Evolutionary conservation across 2,888 invertebrate genomes (phyloP), one percentile per base, ranked within the genome.

Genomic region (Elmis aenea): DNA sequence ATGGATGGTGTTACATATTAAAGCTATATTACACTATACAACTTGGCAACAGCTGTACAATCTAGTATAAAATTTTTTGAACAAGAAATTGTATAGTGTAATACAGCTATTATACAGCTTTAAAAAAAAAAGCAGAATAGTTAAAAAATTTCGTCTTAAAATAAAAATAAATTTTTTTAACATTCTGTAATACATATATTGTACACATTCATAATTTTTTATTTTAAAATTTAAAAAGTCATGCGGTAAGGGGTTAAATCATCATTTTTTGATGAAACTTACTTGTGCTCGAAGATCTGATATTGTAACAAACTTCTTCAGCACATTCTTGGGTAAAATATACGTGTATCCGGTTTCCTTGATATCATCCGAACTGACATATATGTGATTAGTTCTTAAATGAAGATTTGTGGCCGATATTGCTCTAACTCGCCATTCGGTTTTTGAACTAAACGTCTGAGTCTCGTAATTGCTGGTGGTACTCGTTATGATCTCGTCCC

Each of bases 381-480:
- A 99, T 59, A 99, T 99, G 66, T 99, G 97, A 71, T 99, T 97
- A 0, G 97, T 99, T 46, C 99, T 81, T 21, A 97, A 73, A 69
- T 97, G 95, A 12, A 97, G 73, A 71, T 97, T 97, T 0, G 96
- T 97, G 0, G 96, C 97, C 0, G 93, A 97, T 52, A 99, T 99
- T 0, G 97, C 97, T 51, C 99, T 76, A 13, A 93, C 95, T 32
- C 99, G 81, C 99, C 99, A 99, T 72, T 99, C 97, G 0, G 99
- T 99, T 68, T 97, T 95, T 0, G 94, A 95, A 51, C 95, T 88
- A 71, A 99, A 99, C 0, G 97, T 95, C 64, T 92, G 91, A 0
- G 95, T 91, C 71, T 99, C 99, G 61, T 99, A 99, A 67, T 99
- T 99, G 52, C 94, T 94, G 0, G 99, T 99, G 0, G 99, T 99